Evolutionary conservation across 2,888 invertebrate species (phyloP), one percentile per base, ranked within the genome.

Genomic region (Chaetogeoica ovagalla): DNA sequence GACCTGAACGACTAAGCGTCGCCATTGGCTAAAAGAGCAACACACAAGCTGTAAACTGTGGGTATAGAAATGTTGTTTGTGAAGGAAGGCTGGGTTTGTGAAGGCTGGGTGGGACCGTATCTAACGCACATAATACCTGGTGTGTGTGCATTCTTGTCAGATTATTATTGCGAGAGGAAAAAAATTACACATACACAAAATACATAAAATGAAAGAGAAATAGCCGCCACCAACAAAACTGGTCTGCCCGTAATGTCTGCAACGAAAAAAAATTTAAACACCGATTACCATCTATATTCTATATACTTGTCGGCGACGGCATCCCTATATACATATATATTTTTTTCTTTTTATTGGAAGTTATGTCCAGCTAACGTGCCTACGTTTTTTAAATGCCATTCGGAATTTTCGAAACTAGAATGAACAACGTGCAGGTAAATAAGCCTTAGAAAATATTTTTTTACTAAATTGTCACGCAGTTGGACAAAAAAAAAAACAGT

Each of bases 111-210:
- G 79, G 79, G 79, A 79, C 79, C 79, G 79, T 79, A 63, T 79
- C 79, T 79, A 79, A 71, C 79, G 55, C 23, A 71, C 65, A 77
- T 69, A 79, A 79, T 79, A 79, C 79, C 79, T 79, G 79, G 71
- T 71, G 79, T 57, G 71, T 71, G 79, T 57, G 71, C 79, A 79
- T 79, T 79, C 79, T 79, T 79, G 79, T 79, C 71, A 79, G 79
- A 79, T 79, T 79, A 79, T 79, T 79, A 79, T 79, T 71, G 79
- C 79, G 43, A 79, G 71, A 79, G 55, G 43, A 79, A 63, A 71
- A 79, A 79, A 71, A 71, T 65, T 63, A 23, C 57, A 62, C 21
- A 77, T 52, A 55, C 66, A 60, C 3, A 55, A 39, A 21, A 17
- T 23, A 55, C 39, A 71, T 71, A 57, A 39, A 71, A 79, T 79